Percentiles rank a stretch among this genome's conserved stretches.
These are phyloP conservation scores for Darevskia nairensis DNA, from an alignment of 2,797 vertebrate species.

Conservation along the genomic window DNA sequence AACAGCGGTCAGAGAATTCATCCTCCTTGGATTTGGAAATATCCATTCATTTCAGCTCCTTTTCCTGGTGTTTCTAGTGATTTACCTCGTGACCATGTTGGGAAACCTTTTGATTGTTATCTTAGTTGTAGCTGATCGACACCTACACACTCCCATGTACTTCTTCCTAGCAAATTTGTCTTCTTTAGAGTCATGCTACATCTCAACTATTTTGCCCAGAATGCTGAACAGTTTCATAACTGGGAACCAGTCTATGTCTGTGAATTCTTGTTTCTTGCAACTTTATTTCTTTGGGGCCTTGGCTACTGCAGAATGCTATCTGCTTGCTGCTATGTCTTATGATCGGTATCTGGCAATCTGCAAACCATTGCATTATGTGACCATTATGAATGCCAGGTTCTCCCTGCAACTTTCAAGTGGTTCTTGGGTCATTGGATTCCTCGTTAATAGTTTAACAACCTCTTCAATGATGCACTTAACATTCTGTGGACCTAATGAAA, in stretches of 20 bases:
- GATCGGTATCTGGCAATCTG: conserved; percentile 18
- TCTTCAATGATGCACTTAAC: neutral
- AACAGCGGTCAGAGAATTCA: neutral
- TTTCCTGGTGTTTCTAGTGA: neutral
- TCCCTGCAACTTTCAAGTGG: neutral
- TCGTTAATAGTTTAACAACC: neutral
- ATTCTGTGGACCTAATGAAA: conserved; percentile 19
- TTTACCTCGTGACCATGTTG: neutral
- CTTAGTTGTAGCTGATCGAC: neutral
- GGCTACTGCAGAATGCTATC: conserved; percentile 6
- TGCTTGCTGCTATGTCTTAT: conserved; percentile 11
- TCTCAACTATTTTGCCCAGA: neutral
- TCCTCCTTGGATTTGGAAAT: conserved; percentile 7
- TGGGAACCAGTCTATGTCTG: neutral
- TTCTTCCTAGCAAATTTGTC: neutral
- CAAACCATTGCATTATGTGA: conserved; percentile 13
- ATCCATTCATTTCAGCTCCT: neutral
- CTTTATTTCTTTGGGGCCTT: conserved; percentile 5
- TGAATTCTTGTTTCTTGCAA: neutral
- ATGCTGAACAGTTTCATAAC: neutral
- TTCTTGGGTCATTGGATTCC: conserved; percentile 18
- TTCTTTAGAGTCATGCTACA: neutral
- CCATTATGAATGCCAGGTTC: neutral
- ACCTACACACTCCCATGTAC: conserved; percentile 3
- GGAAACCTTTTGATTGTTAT: neutral